Percentiles rank a stretch among this genome's conserved stretches.
Evolutionary conservation across 1,140 invertebrate genomes (phyloP).

Genomic region (Melitaea cinxia): DNA sequence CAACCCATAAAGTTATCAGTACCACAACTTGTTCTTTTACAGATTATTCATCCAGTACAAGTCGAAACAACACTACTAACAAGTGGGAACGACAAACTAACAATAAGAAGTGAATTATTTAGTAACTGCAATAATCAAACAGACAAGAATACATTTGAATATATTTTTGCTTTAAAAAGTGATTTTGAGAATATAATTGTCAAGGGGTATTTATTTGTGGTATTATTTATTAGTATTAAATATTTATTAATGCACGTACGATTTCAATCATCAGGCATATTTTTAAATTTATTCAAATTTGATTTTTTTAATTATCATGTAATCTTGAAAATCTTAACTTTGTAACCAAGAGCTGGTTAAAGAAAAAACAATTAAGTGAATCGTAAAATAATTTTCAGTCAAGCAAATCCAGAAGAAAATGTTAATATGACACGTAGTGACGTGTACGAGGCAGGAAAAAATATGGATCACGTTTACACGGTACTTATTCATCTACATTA

Average conservation of each 20-base stretch:
- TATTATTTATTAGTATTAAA: too few species aligned
- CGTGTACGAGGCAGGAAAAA: constrained; percentile 9
- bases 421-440: constrained; percentile 11
- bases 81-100: background rate
- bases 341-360: too few species aligned
- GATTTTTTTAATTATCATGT: too few species aligned
- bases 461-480: constrained; percentile 23
- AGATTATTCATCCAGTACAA: constrained; percentile 1
- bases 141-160: background rate
- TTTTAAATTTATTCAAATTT: too few species aligned
- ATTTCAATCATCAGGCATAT: too few species aligned
- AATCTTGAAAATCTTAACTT: too few species aligned
- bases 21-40: background rate
- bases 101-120: background rate
- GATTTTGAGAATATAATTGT: constrained; percentile 5
- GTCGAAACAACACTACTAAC: background rate
- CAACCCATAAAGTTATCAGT: background rate
- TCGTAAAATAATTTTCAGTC: background rate
- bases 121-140: constrained; percentile 8
- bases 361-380: background rate
- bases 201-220: background rate
- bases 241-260: too few species aligned
- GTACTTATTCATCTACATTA: background rate
- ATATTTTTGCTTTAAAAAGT: background rate
- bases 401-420: constrained; percentile 18